Percentiles rank a stretch among this genome's conserved stretches.
phyloP scores from a whole-genome alignment of 2,113 vertebrate species.

The Rhinogobius similis region DNA sequence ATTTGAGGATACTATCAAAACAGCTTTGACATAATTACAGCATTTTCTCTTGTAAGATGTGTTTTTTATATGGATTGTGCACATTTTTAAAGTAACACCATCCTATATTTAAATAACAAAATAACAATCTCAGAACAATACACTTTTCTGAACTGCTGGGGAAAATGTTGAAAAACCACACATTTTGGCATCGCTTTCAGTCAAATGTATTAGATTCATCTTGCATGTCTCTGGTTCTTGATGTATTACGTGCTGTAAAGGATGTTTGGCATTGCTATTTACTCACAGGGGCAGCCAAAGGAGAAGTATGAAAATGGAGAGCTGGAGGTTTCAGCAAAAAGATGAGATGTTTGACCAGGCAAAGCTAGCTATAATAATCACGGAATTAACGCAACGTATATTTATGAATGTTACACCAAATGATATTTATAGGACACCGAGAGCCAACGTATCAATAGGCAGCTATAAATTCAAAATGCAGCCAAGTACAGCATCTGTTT shows the following conservation, averaged over 20 bases:
- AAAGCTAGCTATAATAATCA: neutral
- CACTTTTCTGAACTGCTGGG: neutral
- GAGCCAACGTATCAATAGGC: slow-evolving; percentile 32
- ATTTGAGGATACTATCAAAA: neutral
- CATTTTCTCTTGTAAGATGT: too few relatives aligned
- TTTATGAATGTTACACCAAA: neutral
- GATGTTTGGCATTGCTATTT: slow-evolving; percentile 9
- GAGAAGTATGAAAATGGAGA: neutral
- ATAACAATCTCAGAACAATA: too few relatives aligned
- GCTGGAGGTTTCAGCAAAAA: neutral
- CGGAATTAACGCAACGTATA: neutral
- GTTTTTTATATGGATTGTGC: too few relatives aligned
- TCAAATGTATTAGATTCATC: neutral
- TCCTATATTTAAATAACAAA: too few relatives aligned
- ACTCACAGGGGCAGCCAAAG: slow-evolving; percentile 2
- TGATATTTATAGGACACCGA: slow-evolving; percentile 15
- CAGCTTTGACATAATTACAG: neutral
- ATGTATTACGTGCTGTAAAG: slow-evolving; percentile 8
- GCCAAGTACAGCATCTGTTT: slow-evolving; percentile 70
- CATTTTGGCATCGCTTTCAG: neutral
- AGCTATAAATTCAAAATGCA: slow-evolving; percentile 29
- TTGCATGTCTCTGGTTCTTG: neutral
- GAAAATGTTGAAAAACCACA: neutral
- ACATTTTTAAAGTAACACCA: too few relatives aligned
- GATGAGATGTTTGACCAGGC: neutral